Evolutionary conservation across 2,113 vertebrate species (phyloP).

Genomic region (Xiphophorus couchianus): DNA sequence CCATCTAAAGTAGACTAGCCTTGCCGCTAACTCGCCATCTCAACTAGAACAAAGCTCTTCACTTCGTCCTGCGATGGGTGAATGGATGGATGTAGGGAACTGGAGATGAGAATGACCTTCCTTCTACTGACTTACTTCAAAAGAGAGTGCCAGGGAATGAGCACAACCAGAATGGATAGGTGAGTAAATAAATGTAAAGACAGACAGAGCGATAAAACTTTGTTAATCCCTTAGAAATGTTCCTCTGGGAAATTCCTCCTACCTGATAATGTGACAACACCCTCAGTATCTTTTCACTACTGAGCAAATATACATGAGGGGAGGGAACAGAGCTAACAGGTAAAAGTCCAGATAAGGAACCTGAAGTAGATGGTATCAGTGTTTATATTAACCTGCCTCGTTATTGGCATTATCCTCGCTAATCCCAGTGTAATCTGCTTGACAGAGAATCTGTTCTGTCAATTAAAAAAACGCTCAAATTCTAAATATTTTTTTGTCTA

Average conservation of each 20-base stretch:
- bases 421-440: constrained; percentile 53
- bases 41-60: too few relatives aligned
- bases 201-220: too few relatives aligned
- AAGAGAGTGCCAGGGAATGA: constrained; percentile 47
- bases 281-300: constrained; percentile 54
- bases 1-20: too few relatives aligned
- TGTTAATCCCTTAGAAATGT: too few relatives aligned
- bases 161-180: constrained; percentile 54
- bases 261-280: constrained; percentile 47
- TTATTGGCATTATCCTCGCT: constrained; percentile 47
- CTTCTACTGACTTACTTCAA: constrained; percentile 65
- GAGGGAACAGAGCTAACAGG: constrained; percentile 19
- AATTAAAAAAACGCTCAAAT: constrained; percentile 33
- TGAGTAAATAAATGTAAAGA: constrained; percentile 49
- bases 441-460: constrained; percentile 35
- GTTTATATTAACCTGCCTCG: constrained; percentile 24
- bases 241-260: constrained; percentile 3
- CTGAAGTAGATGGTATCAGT: constrained; percentile 32
- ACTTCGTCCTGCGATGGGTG: too few relatives aligned
- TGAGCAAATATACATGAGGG: constrained; percentile 57
- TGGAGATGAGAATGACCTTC: constrained; percentile 46
- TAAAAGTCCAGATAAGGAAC: constrained; percentile 33
- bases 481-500: neutral
- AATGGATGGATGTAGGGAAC: too few relatives aligned
- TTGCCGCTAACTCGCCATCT: too few relatives aligned